A percentile compares a stretch with the other conserved stretches of the same genome.
Conservation (phyloP, 2,888 invertebrate genomes). For the Cerastis leucographa region DNA sequence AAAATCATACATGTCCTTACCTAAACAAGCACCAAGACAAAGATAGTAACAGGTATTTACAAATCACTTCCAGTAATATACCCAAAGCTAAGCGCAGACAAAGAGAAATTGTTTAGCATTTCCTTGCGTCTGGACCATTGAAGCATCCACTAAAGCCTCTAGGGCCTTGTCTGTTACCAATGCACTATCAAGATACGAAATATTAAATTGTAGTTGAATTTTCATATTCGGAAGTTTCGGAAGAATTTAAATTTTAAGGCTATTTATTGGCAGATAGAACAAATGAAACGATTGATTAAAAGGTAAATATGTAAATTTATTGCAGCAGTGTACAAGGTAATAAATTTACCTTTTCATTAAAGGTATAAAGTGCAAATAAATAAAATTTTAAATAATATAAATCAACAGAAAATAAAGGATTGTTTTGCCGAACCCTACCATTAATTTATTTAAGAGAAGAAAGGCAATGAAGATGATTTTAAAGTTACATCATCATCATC, state of each 20-base stretch:
- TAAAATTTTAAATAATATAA: too few relatives aligned
- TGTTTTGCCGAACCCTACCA: not conserved
- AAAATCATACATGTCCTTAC: not conserved
- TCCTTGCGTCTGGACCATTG: slow-evolving; percentile 27
- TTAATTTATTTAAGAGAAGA: not conserved
- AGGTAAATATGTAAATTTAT: not conserved
- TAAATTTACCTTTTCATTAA: not conserved
- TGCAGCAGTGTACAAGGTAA: not conserved
- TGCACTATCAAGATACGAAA: slow-evolving; percentile 19
- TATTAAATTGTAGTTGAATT: slow-evolving; percentile 39
- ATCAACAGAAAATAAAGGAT: not conserved
- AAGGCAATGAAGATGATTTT: not conserved
- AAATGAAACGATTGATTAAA: not conserved
- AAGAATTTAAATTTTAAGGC: not conserved
- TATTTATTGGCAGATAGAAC: not conserved
- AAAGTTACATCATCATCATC: not conserved
- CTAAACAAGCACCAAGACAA: not conserved
- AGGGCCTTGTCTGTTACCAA: slow-evolving; percentile 14
- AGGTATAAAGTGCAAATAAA: not conserved
- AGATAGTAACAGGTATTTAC: slow-evolving; percentile 49
- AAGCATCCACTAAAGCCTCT: slow-evolving; percentile 25
- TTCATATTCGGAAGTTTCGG: not conserved
- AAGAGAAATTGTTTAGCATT: slow-evolving; percentile 59
- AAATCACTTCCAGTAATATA: slow-evolving; percentile 59
- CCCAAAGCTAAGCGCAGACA: slow-evolving; percentile 50